Evolutionary conservation across 2,797 vertebrate genomes (phyloP).

Genomic region (Serranus cabrilla): DNA sequence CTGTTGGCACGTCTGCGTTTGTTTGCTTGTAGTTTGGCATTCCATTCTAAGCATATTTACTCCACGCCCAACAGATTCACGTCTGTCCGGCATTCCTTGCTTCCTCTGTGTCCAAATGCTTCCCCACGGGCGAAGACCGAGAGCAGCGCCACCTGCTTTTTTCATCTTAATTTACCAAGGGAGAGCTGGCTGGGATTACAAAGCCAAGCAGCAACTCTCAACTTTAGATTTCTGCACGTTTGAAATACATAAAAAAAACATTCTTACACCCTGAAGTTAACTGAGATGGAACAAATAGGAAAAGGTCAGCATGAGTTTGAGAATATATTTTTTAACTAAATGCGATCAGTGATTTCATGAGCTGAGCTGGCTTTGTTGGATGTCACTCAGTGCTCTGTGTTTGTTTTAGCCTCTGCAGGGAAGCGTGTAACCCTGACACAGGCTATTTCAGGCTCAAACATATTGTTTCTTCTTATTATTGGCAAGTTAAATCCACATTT

Average conservation of each 20-base stretch:
- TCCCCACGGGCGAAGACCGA: constrained; percentile 49
- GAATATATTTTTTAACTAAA: background rate
- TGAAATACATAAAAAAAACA: constrained; percentile 9
- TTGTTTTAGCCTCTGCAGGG: constrained; percentile 5
- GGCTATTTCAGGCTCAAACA: constrained; percentile 31
- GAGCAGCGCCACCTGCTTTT: constrained; percentile 74
- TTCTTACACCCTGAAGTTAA: constrained; percentile 21
- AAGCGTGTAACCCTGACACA: background rate
- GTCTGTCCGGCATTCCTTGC: constrained; percentile 60
- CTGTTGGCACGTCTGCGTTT: constrained; percentile 29
- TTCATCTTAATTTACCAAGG: constrained; percentile 46
- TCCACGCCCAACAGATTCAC: constrained; percentile 55
- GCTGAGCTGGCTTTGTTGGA: background rate
- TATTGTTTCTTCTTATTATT: constrained; percentile 27
- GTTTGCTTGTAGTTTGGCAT: constrained; percentile 67
- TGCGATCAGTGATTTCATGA: background rate
- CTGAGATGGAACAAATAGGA: background rate
- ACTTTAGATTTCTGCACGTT: constrained; percentile 7
- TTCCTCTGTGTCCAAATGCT: constrained; percentile 59
- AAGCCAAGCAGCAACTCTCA: constrained; percentile 17
- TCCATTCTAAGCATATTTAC: constrained; percentile 69
- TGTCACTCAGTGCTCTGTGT: background rate
- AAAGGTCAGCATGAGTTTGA: background rate
- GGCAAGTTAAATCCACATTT: background rate
- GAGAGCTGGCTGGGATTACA: constrained; percentile 16